phyloP scores from a whole-genome alignment of 2,113 vertebrate genomes.

The Megaceryle torquata region DNA sequence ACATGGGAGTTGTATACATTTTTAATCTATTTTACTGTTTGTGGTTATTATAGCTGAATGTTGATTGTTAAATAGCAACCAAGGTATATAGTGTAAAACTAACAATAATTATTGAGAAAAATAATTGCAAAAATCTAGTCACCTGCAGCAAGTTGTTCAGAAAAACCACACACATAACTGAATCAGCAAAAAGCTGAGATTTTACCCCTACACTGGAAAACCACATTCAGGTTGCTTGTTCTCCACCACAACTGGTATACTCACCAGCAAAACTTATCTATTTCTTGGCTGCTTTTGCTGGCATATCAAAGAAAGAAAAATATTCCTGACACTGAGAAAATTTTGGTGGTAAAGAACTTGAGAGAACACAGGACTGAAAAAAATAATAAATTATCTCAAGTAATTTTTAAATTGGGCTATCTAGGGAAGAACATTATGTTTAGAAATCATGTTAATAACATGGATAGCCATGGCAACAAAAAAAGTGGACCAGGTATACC shows the following conservation, averaged over 20 bases:
- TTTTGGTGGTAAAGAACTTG: neutral
- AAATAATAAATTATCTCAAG: neutral
- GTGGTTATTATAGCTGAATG: neutral
- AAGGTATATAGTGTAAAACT: neutral
- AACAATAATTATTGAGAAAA: neutral
- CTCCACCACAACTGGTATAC: neutral
- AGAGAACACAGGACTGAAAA: neutral
- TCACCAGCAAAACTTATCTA: neutral
- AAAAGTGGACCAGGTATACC: neutral
- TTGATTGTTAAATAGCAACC: neutral
- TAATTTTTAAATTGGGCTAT: neutral
- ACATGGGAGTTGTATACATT: neutral
- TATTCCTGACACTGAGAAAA: neutral
- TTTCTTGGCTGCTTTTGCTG: too few relatives aligned
- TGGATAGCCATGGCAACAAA: neutral
- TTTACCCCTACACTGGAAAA: neutral
- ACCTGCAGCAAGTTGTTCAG: neutral
- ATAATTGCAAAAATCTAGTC: neutral
- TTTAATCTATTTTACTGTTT: neutral
- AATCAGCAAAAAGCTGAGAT: neutral
- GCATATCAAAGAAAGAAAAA: neutral
- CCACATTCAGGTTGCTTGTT: neutral
- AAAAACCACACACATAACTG: neutral
- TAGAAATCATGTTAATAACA: neutral
- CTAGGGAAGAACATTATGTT: neutral